Percentiles rank a stretch among this genome's conserved stretches.
phyloP scores from a whole-genome alignment of 2,888 invertebrate genomes.

The Pilophorus perplexus region DNA sequence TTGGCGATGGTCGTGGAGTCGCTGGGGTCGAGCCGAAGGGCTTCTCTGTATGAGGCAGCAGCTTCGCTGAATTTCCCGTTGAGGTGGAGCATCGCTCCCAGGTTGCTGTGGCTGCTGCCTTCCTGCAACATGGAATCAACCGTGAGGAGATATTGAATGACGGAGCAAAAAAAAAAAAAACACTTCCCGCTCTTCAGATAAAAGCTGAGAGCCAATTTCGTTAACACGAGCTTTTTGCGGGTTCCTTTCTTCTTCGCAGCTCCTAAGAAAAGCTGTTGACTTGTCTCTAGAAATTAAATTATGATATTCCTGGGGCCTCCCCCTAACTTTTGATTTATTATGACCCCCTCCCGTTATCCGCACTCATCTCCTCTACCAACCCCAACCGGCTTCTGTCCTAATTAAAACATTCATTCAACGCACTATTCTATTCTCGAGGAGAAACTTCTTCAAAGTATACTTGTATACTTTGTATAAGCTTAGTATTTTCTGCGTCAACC shows the following conservation, averaged over 20 bases:
- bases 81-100: conserved; percentile 91
- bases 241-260: background rate
- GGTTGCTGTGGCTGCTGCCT: conserved; percentile 86
- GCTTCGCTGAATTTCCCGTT: conserved; percentile 88
- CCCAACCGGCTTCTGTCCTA: conserved; percentile 22
- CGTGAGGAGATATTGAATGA: background rate
- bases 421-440: conserved; percentile 6
- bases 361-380: background rate
- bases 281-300: conserved; percentile 35
- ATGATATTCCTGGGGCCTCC: conserved; percentile 27
- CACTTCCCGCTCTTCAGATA: background rate
- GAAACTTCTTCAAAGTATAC: too few species aligned
- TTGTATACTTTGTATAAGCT: too few species aligned
- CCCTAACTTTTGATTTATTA: conserved; percentile 34
- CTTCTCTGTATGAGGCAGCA: conserved; percentile 79
- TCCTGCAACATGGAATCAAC: conserved; percentile 60
- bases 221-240: conserved; percentile 36
- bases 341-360: background rate
- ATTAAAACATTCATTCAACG: conserved; percentile 36
- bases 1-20: conserved; percentile 87
- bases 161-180: too few species aligned
- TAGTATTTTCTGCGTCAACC: too few species aligned
- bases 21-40: conserved; percentile 80
- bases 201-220: conserved; percentile 28
- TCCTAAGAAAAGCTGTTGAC: conserved; percentile 35